These are phyloP conservation scores for Oophaga pumilio DNA, from an alignment of 2,113 vertebrate species.

Conservation along the genomic window DNA sequence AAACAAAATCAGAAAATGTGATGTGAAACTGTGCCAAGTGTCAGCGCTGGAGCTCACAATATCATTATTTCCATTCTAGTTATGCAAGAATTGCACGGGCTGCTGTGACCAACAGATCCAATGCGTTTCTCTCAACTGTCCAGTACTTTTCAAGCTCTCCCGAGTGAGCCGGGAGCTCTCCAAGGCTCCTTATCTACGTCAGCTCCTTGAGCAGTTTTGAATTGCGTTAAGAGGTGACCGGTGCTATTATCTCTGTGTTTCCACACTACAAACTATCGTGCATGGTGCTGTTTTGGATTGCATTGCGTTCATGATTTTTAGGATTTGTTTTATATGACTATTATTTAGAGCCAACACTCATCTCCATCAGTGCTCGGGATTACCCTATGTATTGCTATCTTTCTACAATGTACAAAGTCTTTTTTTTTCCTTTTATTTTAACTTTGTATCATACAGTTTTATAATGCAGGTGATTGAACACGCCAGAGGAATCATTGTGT, in stretches of 20 bases:
- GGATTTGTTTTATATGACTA: conserved; percentile 35
- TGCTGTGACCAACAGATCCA: conserved; percentile 84
- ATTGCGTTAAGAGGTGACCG: conserved; percentile 68
- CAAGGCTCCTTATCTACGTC: conserved; percentile 92
- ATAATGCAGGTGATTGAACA: conserved; percentile 76
- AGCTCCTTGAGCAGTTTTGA: conserved; percentile 96
- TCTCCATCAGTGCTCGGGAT: conserved; percentile 45
- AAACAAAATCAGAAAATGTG: too few relatives aligned
- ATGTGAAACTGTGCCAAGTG: neutral
- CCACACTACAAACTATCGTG: conserved; percentile 74
- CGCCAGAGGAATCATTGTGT: conserved; percentile 76
- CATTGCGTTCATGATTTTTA: conserved; percentile 67
- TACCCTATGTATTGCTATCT: conserved; percentile 70
- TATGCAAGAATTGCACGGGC: conserved; percentile 91
- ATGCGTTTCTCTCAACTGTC: conserved; percentile 92
- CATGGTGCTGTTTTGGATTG: conserved; percentile 78
- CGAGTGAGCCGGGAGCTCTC: conserved; percentile 87
- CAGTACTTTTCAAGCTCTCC: conserved; percentile 91
- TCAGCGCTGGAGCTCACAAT: neutral
- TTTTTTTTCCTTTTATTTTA: conserved; percentile 65
- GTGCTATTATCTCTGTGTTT: conserved; percentile 79
- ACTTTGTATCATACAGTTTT: conserved; percentile 77
- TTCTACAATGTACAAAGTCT: conserved; percentile 75
- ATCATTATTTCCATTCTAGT: conserved; percentile 67
- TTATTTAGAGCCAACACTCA: conserved; percentile 36